phyloP scores from a whole-genome alignment of 2,888 invertebrate species.

The Cataglyphis altisquamis region DNA sequence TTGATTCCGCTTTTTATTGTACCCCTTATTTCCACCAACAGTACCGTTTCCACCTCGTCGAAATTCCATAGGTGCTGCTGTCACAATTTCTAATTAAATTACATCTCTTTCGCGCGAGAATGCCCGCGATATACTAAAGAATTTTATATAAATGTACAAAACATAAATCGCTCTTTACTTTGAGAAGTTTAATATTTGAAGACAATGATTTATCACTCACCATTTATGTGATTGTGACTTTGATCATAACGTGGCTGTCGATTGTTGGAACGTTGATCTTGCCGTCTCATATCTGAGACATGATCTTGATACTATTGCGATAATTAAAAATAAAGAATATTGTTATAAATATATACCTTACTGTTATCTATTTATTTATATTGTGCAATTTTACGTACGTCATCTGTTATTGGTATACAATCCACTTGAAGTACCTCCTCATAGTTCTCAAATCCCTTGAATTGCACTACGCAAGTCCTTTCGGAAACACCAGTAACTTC shows the following conservation, averaged over 20 bases:
- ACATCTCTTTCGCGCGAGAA: neutral
- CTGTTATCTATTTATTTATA: neutral
- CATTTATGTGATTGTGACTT: conserved; percentile 78
- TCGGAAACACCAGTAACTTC: conserved; percentile 93
- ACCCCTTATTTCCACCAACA: conserved; percentile 74
- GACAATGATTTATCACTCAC: conserved; percentile 65
- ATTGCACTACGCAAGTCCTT: conserved; percentile 95
- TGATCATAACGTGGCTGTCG: conserved; percentile 82
- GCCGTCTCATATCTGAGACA: conserved; percentile 72
- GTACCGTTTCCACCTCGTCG: conserved; percentile 79
- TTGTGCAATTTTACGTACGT: conserved; percentile 66
- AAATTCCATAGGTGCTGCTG: conserved; percentile 80
- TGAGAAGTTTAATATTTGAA: neutral
- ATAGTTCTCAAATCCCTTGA: conserved; percentile 95
- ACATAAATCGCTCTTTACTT: neutral
- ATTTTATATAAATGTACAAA: neutral
- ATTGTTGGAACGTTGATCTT: conserved; percentile 79
- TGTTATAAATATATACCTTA: neutral
- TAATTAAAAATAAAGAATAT: conserved; percentile 44
- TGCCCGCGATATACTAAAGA: neutral
- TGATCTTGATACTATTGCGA: conserved; percentile 72
- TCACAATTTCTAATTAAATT: conserved; percentile 38
- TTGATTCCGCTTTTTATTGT: conserved; percentile 78
- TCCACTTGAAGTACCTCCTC: conserved; percentile 95
- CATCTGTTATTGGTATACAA: conserved; percentile 90